phyloP scores from a whole-genome alignment of 2,797 vertebrate genomes.

The Xerus rutilus region DNA sequence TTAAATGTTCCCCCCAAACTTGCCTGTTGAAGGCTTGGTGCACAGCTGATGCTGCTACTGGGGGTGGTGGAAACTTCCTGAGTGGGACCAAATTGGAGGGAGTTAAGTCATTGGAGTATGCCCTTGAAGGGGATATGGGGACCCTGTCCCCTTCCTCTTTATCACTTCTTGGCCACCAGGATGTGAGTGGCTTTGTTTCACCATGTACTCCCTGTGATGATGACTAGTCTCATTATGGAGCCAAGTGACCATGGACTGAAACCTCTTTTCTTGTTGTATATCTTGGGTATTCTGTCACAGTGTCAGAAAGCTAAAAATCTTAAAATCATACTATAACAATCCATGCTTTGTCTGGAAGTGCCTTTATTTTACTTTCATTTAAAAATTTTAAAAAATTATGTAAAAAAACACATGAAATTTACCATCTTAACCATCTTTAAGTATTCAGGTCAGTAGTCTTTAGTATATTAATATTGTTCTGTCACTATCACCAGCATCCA shows the following conservation, averaged over 20 bases:
- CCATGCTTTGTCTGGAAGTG: neutral
- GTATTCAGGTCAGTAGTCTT: neutral
- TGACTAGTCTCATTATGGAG: neutral
- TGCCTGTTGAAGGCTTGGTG: neutral
- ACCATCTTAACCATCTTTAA: neutral
- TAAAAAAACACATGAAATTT: neutral
- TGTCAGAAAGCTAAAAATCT: neutral
- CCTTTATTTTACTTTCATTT: slow-evolving; percentile 13
- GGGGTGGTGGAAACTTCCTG: no score
- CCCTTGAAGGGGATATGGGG: neutral
- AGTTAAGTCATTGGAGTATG: no score
- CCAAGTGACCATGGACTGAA: neutral
- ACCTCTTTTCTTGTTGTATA: neutral
- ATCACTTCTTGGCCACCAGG: neutral
- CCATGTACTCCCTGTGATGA: neutral
- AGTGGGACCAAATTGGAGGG: no score
- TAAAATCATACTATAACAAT: neutral
- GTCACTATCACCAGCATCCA: neutral
- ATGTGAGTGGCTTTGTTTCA: neutral
- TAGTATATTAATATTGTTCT: neutral
- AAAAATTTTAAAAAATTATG: neutral
- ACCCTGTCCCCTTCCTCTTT: neutral
- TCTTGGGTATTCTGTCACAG: neutral
- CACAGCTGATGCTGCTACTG: neutral
- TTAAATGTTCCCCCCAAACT: neutral